These are phyloP conservation scores for Rhinoderma darwinii DNA, from an alignment of 2,113 vertebrate species.

Conservation along the genomic window DNA sequence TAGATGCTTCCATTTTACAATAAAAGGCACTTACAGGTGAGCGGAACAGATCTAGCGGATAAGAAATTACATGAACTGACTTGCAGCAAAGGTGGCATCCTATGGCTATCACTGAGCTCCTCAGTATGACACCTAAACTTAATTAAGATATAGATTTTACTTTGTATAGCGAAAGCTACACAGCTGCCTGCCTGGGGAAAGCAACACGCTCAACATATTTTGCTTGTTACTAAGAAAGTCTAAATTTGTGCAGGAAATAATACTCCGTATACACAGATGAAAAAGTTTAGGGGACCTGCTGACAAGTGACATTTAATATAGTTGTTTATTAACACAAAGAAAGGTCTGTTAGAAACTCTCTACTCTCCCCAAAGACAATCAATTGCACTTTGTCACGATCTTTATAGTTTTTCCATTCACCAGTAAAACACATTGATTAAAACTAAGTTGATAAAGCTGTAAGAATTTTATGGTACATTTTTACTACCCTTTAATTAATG, in stretches of 20 bases:
- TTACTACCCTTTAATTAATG: slow-evolving; percentile 10
- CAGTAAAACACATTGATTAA: slow-evolving; percentile 30
- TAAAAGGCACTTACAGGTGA: too few relatives aligned
- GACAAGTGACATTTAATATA: not conserved
- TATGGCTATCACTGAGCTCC: too few relatives aligned
- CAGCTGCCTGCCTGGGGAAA: not conserved
- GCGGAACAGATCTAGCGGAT: too few relatives aligned
- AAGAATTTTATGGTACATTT: slow-evolving; percentile 3
- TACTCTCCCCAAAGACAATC: not conserved
- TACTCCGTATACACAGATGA: not conserved
- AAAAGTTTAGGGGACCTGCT: not conserved
- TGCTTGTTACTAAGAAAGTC: not conserved
- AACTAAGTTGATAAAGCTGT: slow-evolving; percentile 12
- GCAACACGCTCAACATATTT: not conserved
- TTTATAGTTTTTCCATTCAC: slow-evolving; percentile 35
- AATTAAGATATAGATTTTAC: too few relatives aligned
- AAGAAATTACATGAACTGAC: too few relatives aligned
- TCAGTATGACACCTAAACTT: too few relatives aligned
- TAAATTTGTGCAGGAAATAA: not conserved
- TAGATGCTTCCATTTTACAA: too few relatives aligned
- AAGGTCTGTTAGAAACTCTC: not conserved
- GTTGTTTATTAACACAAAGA: not conserved
- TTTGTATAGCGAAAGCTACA: too few relatives aligned
- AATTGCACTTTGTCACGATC: not conserved
- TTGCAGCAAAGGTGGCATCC: too few relatives aligned